Percentiles rank a stretch among this genome's conserved stretches.
Conservation (phyloP, 2,797 vertebrate species). For the Caiman crocodilus region DNA sequence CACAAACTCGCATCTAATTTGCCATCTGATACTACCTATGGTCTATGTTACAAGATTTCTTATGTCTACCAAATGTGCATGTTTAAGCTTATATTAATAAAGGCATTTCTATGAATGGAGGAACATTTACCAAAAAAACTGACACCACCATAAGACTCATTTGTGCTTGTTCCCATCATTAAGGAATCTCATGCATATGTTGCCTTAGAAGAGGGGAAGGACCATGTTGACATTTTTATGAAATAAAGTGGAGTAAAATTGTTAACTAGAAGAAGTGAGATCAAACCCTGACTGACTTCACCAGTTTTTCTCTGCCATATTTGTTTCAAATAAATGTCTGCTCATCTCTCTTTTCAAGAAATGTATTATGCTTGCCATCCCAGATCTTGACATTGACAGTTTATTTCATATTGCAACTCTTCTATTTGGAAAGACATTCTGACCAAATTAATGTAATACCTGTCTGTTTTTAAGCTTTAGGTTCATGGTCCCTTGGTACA, state of each 20-base stretch:
- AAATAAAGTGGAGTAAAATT: not conserved
- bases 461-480: not conserved
- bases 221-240: constrained; percentile 2
- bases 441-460: not conserved
- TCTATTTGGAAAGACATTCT: not conserved
- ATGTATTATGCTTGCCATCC: not conserved
- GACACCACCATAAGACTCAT: not conserved
- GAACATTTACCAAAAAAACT: not conserved
- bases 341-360: constrained; percentile 6
- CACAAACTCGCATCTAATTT: not conserved
- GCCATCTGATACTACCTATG: not conserved
- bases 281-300: not conserved
- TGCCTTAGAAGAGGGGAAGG: not conserved
- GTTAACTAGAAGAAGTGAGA: not conserved
- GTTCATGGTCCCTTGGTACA: not conserved
- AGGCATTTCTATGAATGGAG: not conserved
- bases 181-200: not conserved
- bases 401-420: not conserved
- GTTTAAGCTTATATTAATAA: not conserved
- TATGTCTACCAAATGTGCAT: not conserved
- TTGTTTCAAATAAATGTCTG: not conserved
- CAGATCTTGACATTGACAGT: not conserved
- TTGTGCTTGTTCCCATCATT: not conserved
- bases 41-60: fast-evolving
- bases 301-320: not conserved